Evolutionary conservation across 2,113 vertebrate species (phyloP), one percentile per base, ranked within the genome.

Genomic region (Halcyon malimbica): DNA sequence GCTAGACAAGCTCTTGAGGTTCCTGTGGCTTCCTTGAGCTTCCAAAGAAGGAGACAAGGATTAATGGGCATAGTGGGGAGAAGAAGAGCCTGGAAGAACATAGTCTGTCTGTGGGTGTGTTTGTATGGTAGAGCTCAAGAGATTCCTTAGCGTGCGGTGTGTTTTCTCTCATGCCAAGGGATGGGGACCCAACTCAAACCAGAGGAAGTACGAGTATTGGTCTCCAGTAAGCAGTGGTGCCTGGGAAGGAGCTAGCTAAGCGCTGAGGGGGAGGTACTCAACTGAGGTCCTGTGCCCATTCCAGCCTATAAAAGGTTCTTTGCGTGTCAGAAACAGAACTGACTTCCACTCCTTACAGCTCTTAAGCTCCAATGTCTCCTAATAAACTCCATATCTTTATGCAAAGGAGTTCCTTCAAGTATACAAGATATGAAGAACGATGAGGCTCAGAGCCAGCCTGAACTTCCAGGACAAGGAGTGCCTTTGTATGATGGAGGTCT

Each of bases 281-380:
- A 41, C 53, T 20, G 4, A 16, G 63, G 59, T 85, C 5, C 81
- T 11, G 54, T 94, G 94, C 84, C 93, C 95, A 93, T 82, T 95
- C 77, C 91, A 94, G 83, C 42, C 95, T 96, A 95, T 96, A 96
- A 97, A 97, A 97, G 87, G 95, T 60, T 91, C 53, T 91, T 96
- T 96, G 83, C 65, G 11, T 96, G 95, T 95, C 83, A 97, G 81
- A 68, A 70, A 82, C 86, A 78, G 84, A 71, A 92, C 31, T 60
- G 91, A 91, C 74, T 96, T 94, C 89, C 77, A 78, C 83, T 75
- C 64, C 77, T 91, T 89, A 96, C 83, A 92, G 89, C 64, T 92
- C 89, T 62, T 95, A 94, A 94, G 91, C 95, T 94, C 86, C 89
- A 70, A 0, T 71, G 87, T 48, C 93, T 95, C 86, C 94, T 92